phyloP scores from a whole-genome alignment of 2,888 invertebrate species.

The Cyclophora albipunctata region DNA sequence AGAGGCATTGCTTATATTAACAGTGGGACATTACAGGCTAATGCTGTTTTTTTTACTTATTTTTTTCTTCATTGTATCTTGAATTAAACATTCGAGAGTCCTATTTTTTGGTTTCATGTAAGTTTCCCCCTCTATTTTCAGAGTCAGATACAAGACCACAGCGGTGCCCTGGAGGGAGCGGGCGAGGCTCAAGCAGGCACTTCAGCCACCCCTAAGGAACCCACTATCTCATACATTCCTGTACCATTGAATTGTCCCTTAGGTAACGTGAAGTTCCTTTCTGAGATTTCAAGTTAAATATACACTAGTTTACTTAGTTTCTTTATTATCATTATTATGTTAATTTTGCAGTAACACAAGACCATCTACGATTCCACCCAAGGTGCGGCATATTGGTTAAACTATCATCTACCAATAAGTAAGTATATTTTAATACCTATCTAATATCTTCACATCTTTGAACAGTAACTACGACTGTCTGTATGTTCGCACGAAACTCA shows the following conservation, averaged over 20 bases:
- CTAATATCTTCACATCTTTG: neutral
- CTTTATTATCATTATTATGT: too few species aligned
- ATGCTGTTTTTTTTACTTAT: too few species aligned
- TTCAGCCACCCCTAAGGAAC: conserved; percentile 14
- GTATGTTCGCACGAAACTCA: too few species aligned
- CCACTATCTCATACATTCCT: conserved; percentile 7
- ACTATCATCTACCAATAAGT: conserved; percentile 83
- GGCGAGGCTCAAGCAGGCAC: conserved; percentile 7
- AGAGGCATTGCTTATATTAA: too few species aligned
- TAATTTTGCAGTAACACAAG: conserved; percentile 54
- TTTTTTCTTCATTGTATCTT: too few species aligned
- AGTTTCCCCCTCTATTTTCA: too few species aligned
- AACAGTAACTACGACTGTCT: neutral
- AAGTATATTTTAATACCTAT: conserved; percentile 20
- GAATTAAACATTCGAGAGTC: too few species aligned
- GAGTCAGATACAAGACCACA: conserved; percentile 41
- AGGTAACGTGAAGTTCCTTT: conserved; percentile 1
- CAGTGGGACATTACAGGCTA: too few species aligned
- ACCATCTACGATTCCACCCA: conserved; percentile 88
- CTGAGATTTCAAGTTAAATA: neutral
- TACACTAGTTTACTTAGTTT: too few species aligned
- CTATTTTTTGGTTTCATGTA: too few species aligned
- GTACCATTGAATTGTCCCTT: conserved; percentile 10
- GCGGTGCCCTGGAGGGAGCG: neutral
- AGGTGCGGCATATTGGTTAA: conserved; percentile 92